Percentiles rank a stretch among this genome's conserved stretches.
Conservation (phyloP, 2,888 invertebrate species). For the Neoaliturus tenellus region DNA sequence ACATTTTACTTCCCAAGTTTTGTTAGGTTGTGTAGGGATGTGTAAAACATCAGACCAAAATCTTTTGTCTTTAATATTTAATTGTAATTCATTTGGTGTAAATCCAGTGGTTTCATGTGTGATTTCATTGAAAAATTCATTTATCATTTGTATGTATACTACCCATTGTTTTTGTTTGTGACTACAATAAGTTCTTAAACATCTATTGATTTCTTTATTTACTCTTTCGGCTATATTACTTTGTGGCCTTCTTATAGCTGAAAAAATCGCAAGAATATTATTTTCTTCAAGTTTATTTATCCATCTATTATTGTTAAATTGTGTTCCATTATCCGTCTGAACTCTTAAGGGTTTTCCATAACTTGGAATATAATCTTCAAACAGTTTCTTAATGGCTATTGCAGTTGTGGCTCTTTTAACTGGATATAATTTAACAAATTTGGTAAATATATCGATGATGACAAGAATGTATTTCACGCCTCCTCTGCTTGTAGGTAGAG, state of each 20-base stretch:
- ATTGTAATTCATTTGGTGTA: not conserved
- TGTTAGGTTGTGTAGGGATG: not conserved
- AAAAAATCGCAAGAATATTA: not conserved
- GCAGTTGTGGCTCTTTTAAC: not conserved
- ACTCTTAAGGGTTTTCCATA: not conserved
- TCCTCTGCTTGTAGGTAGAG: not conserved
- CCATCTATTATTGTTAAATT: not conserved
- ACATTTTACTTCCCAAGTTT: not conserved
- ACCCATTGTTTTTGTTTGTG: not conserved
- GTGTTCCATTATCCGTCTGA: conserved; percentile 13
- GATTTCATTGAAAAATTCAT: not conserved
- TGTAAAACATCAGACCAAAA: not conserved
- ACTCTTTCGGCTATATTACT: not conserved
- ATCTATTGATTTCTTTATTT: not conserved
- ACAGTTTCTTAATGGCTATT: not conserved
- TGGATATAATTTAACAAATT: not conserved
- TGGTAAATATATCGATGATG: not conserved
- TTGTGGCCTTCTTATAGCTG: not conserved
- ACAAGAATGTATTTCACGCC: not conserved
- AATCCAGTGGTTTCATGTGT: conserved; percentile 13
- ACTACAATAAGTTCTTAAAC: not conserved
- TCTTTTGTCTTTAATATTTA: not conserved
- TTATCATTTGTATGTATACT: not conserved
- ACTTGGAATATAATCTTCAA: not conserved
- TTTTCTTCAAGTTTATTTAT: not conserved